Base-by-base conservation (phyloP, 2,113 vertebrate species). In the Erythrocercus mccallii region DNA sequence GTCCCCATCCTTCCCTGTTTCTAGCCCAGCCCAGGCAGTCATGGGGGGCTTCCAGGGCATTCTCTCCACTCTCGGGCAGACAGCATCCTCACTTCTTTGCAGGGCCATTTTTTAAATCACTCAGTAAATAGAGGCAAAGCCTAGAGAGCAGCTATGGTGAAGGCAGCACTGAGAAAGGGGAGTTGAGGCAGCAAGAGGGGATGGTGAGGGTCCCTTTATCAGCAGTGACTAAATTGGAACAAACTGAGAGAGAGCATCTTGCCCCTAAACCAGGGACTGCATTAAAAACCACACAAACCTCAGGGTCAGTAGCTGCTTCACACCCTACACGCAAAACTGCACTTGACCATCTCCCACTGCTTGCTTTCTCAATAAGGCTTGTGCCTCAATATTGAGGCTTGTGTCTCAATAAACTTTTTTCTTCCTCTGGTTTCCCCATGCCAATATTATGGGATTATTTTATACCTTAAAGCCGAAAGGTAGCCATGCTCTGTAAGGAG, bases 41-140 rank as follows among this genome's bases (percentile, higher is more conserved):
- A 21, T 0, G 2, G 23, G 20, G 12, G 37, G 2, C 18, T 72
- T 17, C 47, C 78, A 66, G 60, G 47, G n/a, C 1, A 5, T 30
- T 42, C 12, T 35, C 22, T 42, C 22, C 0, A 2, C n/a, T 45
- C 47, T 11, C 0, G 0, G 72, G 40, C 68, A 86, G 27, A 30
- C 18, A n/a, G 19, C 44, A 76, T 27, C 48, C 65, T 58, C 38
- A 11, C 10, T 28, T 51, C 76, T 73, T 27, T 12, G n/a, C 27
- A 72, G 35, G 44, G 48, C 37, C 10, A 3, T 14, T 47, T 28
- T 74, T 54, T 3, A 16, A 14, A 45, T 15, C 14, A 11, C 44
- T 78, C 9, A 64, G 50, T 18, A 56, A 68, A n/a, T 0, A 33
- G 22, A 40, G 53, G 15, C 35, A 64, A 86, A 91, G 38, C 25